phyloP scores from a whole-genome alignment of 2,797 vertebrate species.

The Malurus splendens region DNA sequence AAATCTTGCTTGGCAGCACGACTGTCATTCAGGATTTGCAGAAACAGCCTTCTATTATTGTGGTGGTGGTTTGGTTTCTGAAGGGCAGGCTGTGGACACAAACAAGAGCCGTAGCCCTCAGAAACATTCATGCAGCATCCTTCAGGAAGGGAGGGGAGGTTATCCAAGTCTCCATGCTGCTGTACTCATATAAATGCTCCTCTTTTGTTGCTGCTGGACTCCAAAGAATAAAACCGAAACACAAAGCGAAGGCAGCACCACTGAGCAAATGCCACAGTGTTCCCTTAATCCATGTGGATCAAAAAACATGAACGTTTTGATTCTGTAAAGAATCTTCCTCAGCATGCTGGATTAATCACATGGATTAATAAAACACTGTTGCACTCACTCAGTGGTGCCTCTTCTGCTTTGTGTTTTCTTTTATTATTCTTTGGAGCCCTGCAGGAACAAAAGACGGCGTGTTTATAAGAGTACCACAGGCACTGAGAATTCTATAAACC shows the following conservation, averaged over 20 bases:
- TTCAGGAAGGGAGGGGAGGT: constrained; percentile 39
- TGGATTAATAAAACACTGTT: constrained; percentile 71
- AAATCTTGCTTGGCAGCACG: background rate
- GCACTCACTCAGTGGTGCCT: constrained; percentile 61
- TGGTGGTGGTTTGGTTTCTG: constrained; percentile 36
- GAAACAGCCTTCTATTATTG: constrained; percentile 39
- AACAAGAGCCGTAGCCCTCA: constrained; percentile 46
- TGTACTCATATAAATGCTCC: constrained; percentile 61
- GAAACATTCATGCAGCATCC: constrained; percentile 54
- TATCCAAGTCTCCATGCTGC: constrained; percentile 49
- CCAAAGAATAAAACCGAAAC: constrained; percentile 64
- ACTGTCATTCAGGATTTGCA: constrained; percentile 52
- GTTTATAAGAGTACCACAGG: constrained; percentile 42
- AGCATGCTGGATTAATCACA: constrained; percentile 75
- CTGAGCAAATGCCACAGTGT: constrained; percentile 64
- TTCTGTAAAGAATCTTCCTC: constrained; percentile 70
- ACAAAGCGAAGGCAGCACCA: constrained; percentile 65
- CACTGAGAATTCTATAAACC: constrained; percentile 35
- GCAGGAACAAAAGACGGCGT: constrained; percentile 54
- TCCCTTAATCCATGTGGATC: constrained; percentile 72
- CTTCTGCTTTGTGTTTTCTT: constrained; percentile 59
- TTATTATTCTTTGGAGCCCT: constrained; percentile 55
- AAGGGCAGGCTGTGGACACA: constrained; percentile 44
- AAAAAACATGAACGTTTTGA: constrained; percentile 63
- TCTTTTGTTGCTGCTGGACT: constrained; percentile 65